These are phyloP conservation scores for Mustelus asterias DNA, from an alignment of 2,113 vertebrate species.

Conservation along the genomic window DNA sequence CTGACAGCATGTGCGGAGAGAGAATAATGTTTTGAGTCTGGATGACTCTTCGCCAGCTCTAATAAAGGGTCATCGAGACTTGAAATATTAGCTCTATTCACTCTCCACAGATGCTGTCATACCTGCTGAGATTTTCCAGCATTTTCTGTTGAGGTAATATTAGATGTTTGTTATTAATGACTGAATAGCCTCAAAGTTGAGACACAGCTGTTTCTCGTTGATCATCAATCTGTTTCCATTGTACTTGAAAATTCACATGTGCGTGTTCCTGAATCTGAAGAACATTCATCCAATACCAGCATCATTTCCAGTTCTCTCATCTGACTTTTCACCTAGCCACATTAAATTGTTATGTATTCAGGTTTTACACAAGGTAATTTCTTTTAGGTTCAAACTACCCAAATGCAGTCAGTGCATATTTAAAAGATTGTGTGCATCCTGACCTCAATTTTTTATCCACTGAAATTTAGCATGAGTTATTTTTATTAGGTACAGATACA, in stretches of 20 bases:
- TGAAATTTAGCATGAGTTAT: neutral
- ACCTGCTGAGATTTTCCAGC: too few species aligned
- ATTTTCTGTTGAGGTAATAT: neutral
- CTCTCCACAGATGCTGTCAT: too few species aligned
- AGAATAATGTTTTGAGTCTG: too few species aligned
- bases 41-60: too few species aligned
- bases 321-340: neutral
- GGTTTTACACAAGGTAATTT: neutral
- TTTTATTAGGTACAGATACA: neutral
- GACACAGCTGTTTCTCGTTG: too few species aligned
- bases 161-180: neutral
- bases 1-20: too few species aligned
- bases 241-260: neutral
- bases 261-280: neutral
- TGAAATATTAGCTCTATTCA: too few species aligned
- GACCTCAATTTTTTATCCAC: neutral
- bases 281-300: neutral
- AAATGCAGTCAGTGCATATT: neutral
- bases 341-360: neutral
- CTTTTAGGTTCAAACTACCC: neutral
- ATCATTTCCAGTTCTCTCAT: neutral
- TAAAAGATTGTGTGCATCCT: neutral
- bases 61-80: too few species aligned
- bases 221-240: neutral
- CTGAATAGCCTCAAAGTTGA: neutral